A percentile compares a stretch with the other conserved stretches of the same genome.
phyloP scores from a whole-genome alignment of 2,113 vertebrate genomes.

The Phasianus colchicus region DNA sequence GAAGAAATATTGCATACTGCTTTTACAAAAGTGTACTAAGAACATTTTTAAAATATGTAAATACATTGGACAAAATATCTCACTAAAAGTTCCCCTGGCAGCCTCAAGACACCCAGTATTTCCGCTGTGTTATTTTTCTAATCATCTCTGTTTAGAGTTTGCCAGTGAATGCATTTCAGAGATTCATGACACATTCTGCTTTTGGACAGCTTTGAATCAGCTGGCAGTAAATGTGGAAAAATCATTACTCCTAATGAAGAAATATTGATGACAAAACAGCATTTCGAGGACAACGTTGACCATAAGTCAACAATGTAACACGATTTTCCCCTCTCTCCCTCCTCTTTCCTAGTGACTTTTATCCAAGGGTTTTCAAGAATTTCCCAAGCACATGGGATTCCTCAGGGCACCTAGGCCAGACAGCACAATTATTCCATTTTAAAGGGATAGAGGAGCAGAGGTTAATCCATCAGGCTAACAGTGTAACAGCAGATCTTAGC shows the following conservation, averaged over 20 bases:
- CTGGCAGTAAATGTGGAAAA: conserved; percentile 76
- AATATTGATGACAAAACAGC: conserved; percentile 76
- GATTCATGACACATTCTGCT: conserved; percentile 71
- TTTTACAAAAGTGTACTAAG: not conserved
- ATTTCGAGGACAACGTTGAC: conserved; percentile 72
- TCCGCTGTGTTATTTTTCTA: conserved; percentile 45
- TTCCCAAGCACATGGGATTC: not conserved
- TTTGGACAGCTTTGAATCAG: conserved; percentile 66
- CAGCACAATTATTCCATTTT: not conserved
- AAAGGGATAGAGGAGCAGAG: not conserved
- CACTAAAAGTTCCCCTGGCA: conserved; percentile 60
- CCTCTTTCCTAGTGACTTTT: conserved; percentile 19
- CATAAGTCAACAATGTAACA: conserved; percentile 56
- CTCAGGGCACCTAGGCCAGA: conserved; percentile 1
- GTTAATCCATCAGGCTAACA: not conserved
- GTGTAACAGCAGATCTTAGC: not conserved
- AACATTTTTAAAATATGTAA: conserved; percentile 45
- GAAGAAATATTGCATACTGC: not conserved
- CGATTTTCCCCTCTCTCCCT: conserved; percentile 11
- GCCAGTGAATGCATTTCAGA: conserved; percentile 63
- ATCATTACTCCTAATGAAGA: conserved; percentile 77
- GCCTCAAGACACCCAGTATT: conserved; percentile 45
- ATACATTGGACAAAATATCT: conserved; percentile 50
- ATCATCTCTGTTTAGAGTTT: conserved; percentile 60
- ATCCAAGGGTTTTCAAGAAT: conserved; percentile 36